Evolutionary conservation across 2,113 vertebrate species (phyloP), one percentile per base, ranked within the genome.

Genomic region (Upupa epops): DNA sequence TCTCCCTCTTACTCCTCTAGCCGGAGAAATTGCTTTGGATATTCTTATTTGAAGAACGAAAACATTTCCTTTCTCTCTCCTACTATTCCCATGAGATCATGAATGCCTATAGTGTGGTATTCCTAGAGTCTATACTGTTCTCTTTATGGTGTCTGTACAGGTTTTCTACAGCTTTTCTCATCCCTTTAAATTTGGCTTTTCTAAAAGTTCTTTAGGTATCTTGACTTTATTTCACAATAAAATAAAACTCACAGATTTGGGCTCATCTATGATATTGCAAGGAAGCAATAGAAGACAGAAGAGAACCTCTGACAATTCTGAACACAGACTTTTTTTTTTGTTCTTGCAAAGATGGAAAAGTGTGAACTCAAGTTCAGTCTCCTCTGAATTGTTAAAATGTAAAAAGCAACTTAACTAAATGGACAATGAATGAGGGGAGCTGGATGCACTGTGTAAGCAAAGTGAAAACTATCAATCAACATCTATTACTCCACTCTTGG

Each of bases 381-480:
- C 75, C 77, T n/a, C 20, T 83, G 88, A 93, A 88, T 88, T 86
- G 65, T 86, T 88, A 60, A 92, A 91, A 88, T 40, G 45, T 81
- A 71, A 90, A 92, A 90, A 84, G 52, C 13, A 90, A 64, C 79
- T 61, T 95, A 81, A 56, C 49, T 88, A 86, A 92, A 90, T 63
- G 58, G 54, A 34, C n/a, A 90, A 54, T 77, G 83, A 95, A 71
- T 77, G 65, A 92, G 56, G 37, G 51, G 64, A 94, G 58, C 32
- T 85, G 45, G 52, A 77, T 65, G 58, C 32, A 83, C 46, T 5
- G 0, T 86, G 52, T 37, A 88, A 93, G 61, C 65, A 91, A 94
- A 86, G 76, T 86, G 54, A 91, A 93, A 78, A 83, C 73, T 91
- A 86, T 91, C 83, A 95, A 69, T 96, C 88, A 94, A 34, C 65